Base-by-base conservation (phyloP, 2,888 invertebrate species). In the Papilio gigon region DNA sequence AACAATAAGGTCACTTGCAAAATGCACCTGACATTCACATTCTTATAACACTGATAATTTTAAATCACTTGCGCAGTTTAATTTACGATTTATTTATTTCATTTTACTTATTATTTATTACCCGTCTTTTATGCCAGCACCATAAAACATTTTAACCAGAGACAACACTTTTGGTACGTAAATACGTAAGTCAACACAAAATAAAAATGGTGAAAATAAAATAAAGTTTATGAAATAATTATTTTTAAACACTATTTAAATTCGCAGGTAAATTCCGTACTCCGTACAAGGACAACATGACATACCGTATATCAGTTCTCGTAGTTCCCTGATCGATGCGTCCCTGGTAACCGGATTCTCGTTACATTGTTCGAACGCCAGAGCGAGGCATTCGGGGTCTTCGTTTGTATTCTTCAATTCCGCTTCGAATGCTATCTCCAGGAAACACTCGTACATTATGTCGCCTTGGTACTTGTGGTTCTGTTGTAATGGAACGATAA, bases 351-450 rank as follows among this genome's bases (percentile, higher is more conserved):
- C 77, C 1, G 78, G 78, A 67, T 87, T 74, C 72, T 92, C 91
- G 71, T 86, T 83, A 79, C 91, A 92, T 71, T 80, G 74, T 69
- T 86, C 84, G 20, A 73, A 76, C 2, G 90, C 87, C 4, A 84
- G 67, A 37, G 84, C 86, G 72, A 83, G 72, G 37, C 89, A 76
- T 69, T 92, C 91, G 0, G 88, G 86, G 67, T 84, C 73, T 70
- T 90, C 91, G 6, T 79, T 73, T 0, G 88, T 89, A 73, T 80
- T 78, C 56, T 80, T 78, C 56, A 89, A 68, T 72, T 92, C 91
- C 25, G 91, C 90, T 74, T 91, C 90, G 74, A 78, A 90, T 35
- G 83, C 90, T 65, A 91, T 88, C 74, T 91, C 90, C 44, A 89
- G 76, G 75, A 89, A 89, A 71, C 83, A 77, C 77, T 90, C 79